These are phyloP conservation scores for Microcaecilia unicolor DNA, from an alignment of 2,797 vertebrate species.

Conservation along the genomic window DNA sequence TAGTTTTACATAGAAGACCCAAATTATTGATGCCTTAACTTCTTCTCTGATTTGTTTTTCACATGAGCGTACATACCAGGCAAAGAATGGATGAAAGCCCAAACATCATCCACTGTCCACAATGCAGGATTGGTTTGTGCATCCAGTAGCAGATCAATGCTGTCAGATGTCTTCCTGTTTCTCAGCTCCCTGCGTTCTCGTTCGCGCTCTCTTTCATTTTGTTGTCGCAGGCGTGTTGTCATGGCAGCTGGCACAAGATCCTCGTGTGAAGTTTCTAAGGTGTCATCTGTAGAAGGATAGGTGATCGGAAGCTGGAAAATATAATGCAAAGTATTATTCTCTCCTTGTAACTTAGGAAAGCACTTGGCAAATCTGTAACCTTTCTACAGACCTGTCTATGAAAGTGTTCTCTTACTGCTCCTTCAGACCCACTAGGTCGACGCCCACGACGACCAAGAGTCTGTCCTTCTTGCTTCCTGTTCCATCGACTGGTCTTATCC, in stretches of 20 bases:
- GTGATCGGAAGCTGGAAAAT: slow-evolving; percentile 64
- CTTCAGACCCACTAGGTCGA: slow-evolving; percentile 70
- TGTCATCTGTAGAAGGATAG: slow-evolving; percentile 68
- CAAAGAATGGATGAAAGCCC: slow-evolving; percentile 82
- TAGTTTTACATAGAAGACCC: too few species aligned
- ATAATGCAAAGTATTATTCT: slow-evolving; percentile 45
- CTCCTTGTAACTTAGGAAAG: slow-evolving; percentile 38
- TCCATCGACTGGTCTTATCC: slow-evolving; percentile 65
- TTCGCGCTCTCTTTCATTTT: slow-evolving; percentile 64
- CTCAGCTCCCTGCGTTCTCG: slow-evolving; percentile 62
- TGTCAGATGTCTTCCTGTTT: slow-evolving; percentile 63
- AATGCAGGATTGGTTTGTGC: slow-evolving; percentile 65
- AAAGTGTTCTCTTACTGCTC: slow-evolving; percentile 70
- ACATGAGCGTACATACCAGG: slow-evolving; percentile 82
- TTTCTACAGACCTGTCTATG: slow-evolving; percentile 73
- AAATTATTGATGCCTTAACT: too few species aligned
- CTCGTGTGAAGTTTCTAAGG: slow-evolving; percentile 47
- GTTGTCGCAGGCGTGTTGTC: slow-evolving; percentile 75
- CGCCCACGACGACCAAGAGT: slow-evolving; percentile 71
- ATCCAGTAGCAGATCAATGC: slow-evolving; percentile 52
- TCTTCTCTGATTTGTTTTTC: too few species aligned
- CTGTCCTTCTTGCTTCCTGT: slow-evolving; percentile 61
- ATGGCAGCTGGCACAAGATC: slow-evolving; percentile 65
- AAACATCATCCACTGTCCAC: slow-evolving; percentile 92
- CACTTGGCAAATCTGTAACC: slow-evolving; percentile 37